phyloP scores from a whole-genome alignment of 2,113 vertebrate genomes.

The Gavia stellata region DNA sequence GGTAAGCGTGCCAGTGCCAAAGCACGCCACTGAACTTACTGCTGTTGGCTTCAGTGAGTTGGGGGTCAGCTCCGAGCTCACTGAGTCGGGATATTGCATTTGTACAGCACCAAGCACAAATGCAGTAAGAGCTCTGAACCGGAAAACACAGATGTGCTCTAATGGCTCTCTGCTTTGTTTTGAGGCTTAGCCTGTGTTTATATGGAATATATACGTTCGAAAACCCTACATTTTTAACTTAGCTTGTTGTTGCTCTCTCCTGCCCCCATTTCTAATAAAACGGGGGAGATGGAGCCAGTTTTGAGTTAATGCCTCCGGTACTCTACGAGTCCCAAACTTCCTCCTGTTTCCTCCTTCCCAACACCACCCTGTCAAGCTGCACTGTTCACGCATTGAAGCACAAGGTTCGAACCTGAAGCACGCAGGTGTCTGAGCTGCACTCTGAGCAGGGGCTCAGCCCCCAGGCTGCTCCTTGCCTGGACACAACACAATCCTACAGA shows the following conservation, averaged over 20 bases:
- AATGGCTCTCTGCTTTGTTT: background rate
- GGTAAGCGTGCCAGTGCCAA: background rate
- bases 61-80: background rate
- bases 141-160: background rate
- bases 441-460: background rate
- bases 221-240: background rate
- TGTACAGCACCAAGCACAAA: background rate
- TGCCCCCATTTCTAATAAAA: background rate
- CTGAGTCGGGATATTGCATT: background rate
- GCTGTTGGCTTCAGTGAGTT: background rate
- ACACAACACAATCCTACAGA: background rate
- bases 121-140: background rate
- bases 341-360: background rate
- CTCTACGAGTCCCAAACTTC: background rate
- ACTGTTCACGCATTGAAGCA: accelerated
- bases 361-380: background rate
- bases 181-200: background rate
- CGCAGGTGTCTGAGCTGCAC: background rate
- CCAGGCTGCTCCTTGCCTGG: background rate
- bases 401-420: background rate
- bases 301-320: background rate
- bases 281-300: background rate
- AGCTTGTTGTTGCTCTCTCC: background rate
- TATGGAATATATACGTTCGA: background rate
- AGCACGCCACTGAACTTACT: background rate